phyloP scores from a whole-genome alignment of 1,140 invertebrate species.

The Danaus melanippus region DNA sequence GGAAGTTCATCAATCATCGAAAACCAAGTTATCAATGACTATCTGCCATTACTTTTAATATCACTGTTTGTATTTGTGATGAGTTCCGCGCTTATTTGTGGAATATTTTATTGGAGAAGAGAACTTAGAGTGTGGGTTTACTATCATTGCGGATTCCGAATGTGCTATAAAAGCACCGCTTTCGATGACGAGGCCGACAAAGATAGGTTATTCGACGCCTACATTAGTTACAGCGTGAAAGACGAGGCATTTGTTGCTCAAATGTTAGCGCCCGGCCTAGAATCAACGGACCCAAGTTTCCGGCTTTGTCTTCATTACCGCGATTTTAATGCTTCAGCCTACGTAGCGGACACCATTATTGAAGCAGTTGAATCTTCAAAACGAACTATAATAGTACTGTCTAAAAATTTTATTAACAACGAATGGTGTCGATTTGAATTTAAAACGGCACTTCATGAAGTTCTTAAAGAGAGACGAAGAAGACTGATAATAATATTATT shows the following conservation, averaged over 20 bases:
- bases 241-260: conserved; percentile 91
- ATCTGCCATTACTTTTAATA: conserved; percentile 82
- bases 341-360: conserved; percentile 89
- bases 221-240: conserved; percentile 91
- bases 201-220: conserved; percentile 91
- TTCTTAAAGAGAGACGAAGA: conserved; percentile 85
- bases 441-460: conserved; percentile 92
- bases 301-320: conserved; percentile 89
- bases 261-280: conserved; percentile 86
- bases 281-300: conserved; percentile 82
- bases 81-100: conserved; percentile 80
- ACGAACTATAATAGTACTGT: conserved; percentile 91
- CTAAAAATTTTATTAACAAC: conserved; percentile 93
- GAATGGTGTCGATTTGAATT: conserved; percentile 96
- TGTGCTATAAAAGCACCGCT: conserved; percentile 85
- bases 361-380: conserved; percentile 92
- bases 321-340: conserved; percentile 85
- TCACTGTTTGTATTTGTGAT: conserved; percentile 82
- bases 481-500: conserved; percentile 89
- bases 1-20: conserved; percentile 81
- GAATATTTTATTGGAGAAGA: conserved; percentile 85
- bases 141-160: conserved; percentile 86
- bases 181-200: conserved; percentile 84
- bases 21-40: conserved; percentile 83
- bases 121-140: conserved; percentile 90